Base-by-base conservation (phyloP, 2,113 vertebrate genomes). In the Marmota flaviventris region DNA sequence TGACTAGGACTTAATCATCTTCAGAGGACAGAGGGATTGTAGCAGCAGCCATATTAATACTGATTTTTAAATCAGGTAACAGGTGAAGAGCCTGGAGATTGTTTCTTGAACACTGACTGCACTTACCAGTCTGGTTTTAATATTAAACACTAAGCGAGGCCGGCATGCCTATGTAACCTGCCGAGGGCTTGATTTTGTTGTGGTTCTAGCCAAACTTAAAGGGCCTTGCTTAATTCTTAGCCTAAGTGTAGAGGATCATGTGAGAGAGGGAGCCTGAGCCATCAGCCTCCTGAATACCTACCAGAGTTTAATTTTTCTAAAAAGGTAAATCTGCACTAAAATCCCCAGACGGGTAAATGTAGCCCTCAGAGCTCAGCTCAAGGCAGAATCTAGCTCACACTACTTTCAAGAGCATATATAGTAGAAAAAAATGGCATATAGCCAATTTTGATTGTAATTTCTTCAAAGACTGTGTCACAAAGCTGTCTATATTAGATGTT, bases 401-500 rank as follows among this genome's bases (percentile, higher is more conserved):
- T 63, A 22, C 85, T 88, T 91, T 92, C 70, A 79, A 81, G 87
- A 92, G 78, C 39, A 39, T 73, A n/a, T n/a, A 48, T 70, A 65
- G 34, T n/a, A 91, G 48, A 65, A 76, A 56, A 70, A 93, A 77
- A 76, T 4, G 34, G 20, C 76, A 17, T 85, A 67, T 93, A 73
- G 92, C 94, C 90, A 48, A 69, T 78, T 73, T 11, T 20, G 39
- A 72, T 90, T n/a, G 24, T 67, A 34, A 42, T 53, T 72, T 75
- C 92, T 91, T 83, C 56, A 72, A 87, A 94, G 72, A 81, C 61
- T 32, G 13, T 61, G 48, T 84, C 42, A 73, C 89, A 87, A 85
- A 93, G 32, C 95, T 96, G 95, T 96, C 97, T 97, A 78, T 75
- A 88, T 95, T 96, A 96, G 94, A 97, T 93, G 53, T 86, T 87